Evolutionary conservation across 2,797 vertebrate species (phyloP).

Genomic region (Urophycis tenuis): DNA sequence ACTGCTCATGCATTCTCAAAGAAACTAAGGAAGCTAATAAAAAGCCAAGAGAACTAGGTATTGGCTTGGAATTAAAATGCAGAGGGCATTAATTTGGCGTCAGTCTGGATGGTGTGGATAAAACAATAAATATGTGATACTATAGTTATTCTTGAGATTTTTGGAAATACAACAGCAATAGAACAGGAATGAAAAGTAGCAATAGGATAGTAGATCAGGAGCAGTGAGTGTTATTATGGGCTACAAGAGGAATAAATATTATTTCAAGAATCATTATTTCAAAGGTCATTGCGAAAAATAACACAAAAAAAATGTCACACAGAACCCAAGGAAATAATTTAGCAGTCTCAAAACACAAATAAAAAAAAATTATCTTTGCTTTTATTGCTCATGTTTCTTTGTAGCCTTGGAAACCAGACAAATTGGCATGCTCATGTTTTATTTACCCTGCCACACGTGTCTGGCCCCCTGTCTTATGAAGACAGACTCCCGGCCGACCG

Average conservation of each 20-base stretch:
- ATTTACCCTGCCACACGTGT: too few relatives aligned
- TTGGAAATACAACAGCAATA: background rate
- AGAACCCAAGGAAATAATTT: background rate
- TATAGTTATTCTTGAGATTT: background rate
- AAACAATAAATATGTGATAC: background rate
- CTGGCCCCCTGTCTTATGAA: too few relatives aligned
- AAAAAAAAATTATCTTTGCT: background rate
- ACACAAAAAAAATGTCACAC: background rate
- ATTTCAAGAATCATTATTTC: background rate
- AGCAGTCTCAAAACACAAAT: background rate
- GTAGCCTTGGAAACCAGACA: background rate
- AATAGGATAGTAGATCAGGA: background rate
- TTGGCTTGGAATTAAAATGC: background rate
- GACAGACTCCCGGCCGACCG: too few relatives aligned
- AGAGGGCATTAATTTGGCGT: background rate
- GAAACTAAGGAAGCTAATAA: background rate
- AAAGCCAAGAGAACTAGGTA: background rate
- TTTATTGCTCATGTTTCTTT: background rate
- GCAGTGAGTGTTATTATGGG: background rate
- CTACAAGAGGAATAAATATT: background rate
- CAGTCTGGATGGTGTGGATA: background rate
- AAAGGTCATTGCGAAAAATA: slow-evolving; percentile 2
- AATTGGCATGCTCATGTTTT: too few relatives aligned
- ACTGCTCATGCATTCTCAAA: background rate
- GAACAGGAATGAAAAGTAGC: background rate